phyloP scores from a whole-genome alignment of 2,797 vertebrate genomes.

The Brachyalestes nurse region DNA sequence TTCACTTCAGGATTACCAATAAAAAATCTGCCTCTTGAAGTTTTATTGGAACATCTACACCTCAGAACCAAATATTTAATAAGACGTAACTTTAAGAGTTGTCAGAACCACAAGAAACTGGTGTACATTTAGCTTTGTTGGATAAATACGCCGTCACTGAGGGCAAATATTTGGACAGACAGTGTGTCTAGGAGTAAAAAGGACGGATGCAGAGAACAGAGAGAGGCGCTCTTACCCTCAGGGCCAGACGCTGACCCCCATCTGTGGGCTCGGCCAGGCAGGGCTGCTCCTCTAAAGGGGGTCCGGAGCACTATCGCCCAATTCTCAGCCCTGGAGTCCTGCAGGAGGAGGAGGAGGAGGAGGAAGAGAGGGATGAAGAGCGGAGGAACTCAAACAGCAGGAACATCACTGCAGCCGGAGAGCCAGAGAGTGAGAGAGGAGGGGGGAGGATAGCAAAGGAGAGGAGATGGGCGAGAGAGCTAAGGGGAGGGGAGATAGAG shows the following conservation, averaged over 20 bases:
- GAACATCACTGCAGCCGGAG: slow-evolving; percentile 67
- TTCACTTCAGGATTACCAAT: neutral
- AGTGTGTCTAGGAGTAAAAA: neutral
- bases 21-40: neutral
- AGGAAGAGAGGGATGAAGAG: slow-evolving; percentile 52
- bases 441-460: slow-evolving; percentile 7
- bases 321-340: slow-evolving; percentile 35
- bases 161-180: slow-evolving; percentile 13
- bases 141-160: neutral
- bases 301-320: slow-evolving; percentile 21
- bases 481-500: neutral
- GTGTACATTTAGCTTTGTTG: slow-evolving; percentile 1
- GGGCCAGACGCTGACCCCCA: slow-evolving; percentile 44
- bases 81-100: slow-evolving; percentile 9
- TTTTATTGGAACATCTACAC: neutral
- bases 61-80: slow-evolving; percentile 24
- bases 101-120: neutral
- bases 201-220: neutral
- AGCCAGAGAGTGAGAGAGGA: slow-evolving; percentile 41
- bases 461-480: slow-evolving; percentile 26
- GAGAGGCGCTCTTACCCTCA: slow-evolving; percentile 52
- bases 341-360: slow-evolving; percentile 36
- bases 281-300: slow-evolving; percentile 2
- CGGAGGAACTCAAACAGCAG: slow-evolving; percentile 57
- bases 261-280: slow-evolving; percentile 26